Percentiles rank a stretch among this genome's conserved stretches.
phyloP scores from a whole-genome alignment of 2,888 invertebrate species.

The Vandiemenella viatica region DNA sequence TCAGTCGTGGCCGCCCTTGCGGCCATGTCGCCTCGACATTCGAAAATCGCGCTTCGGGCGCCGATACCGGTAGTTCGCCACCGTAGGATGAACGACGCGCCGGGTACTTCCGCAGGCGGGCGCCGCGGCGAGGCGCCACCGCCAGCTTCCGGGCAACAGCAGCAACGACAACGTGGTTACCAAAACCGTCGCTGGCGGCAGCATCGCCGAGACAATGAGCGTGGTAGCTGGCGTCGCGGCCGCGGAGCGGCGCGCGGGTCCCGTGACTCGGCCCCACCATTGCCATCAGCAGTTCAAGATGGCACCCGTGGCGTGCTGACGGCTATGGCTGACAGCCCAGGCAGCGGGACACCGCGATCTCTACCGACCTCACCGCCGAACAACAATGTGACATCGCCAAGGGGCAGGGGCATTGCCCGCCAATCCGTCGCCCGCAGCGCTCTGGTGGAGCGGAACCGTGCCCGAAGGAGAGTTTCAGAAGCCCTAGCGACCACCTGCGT shows the following conservation, averaged over 20 bases:
- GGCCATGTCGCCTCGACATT: background rate
- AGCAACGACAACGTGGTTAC: no score
- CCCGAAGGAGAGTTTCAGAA: slow-evolving; percentile 12
- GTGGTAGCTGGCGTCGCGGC: slow-evolving; percentile 14
- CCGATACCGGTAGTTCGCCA: background rate
- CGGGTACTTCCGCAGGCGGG: no score
- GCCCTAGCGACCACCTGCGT: slow-evolving; percentile 1
- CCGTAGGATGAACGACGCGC: slow-evolving; percentile 23
- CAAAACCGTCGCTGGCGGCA: no score
- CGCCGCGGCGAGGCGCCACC: slow-evolving; percentile 6
- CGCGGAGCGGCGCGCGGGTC: slow-evolving; percentile 17
- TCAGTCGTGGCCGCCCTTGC: no score
- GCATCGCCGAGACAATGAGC: background rate
- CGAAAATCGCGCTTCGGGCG: background rate
- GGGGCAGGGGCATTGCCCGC: slow-evolving; percentile 14
- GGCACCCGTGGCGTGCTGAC: slow-evolving; percentile 34
- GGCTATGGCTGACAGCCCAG: slow-evolving; percentile 20
- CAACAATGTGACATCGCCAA: no score
- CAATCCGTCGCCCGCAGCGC: slow-evolving; percentile 21
- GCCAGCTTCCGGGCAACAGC: slow-evolving; percentile 7
- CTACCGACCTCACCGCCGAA: slow-evolving; percentile 8
- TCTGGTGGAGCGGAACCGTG: slow-evolving; percentile 20
- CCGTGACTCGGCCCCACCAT: slow-evolving; percentile 26
- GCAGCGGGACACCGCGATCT: slow-evolving; percentile 7
- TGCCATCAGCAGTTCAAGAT: slow-evolving; percentile 38